phyloP scores from a whole-genome alignment of 1,140 invertebrate genomes.

The Neoseiulus cucumeris region DNA sequence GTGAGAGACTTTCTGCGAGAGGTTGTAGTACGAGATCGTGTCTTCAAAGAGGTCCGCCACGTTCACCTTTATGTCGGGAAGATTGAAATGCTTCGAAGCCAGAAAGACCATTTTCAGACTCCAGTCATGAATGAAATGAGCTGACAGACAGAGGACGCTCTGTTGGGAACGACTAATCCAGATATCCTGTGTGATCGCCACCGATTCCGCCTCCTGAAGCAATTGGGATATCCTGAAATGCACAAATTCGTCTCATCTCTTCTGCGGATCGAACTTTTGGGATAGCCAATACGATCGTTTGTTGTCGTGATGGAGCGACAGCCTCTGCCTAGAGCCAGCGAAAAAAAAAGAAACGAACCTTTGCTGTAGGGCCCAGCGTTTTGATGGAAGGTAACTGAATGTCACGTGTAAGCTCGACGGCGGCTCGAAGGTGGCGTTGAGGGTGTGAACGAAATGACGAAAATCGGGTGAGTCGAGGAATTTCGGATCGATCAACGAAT shows the following conservation, averaged over 20 bases:
- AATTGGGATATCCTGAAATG: slow-evolving; percentile 2
- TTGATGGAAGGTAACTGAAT: not conserved
- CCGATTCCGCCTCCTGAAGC: not conserved
- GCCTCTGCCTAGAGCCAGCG: too few relatives aligned
- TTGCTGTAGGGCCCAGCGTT: not conserved
- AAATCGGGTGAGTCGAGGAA: not conserved
- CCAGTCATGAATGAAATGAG: slow-evolving; percentile 2
- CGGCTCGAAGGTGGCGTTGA: not conserved
- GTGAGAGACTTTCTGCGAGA: slow-evolving; percentile 1
- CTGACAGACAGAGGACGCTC: not conserved
- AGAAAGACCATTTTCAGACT: slow-evolving; percentile 4
- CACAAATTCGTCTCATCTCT: not conserved
- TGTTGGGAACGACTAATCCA: not conserved
- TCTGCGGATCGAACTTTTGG: too few relatives aligned
- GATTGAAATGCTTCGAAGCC: slow-evolving; percentile 2
- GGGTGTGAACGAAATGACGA: not conserved
- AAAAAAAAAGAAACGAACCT: not conserved
- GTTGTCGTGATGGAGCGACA: too few relatives aligned
- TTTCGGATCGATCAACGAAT: slow-evolving; percentile 3
- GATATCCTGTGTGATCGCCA: not conserved
- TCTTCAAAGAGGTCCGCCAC: not conserved
- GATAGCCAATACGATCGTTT: too few relatives aligned
- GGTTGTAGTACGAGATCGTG: not conserved
- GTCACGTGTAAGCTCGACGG: not conserved
- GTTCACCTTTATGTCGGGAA: not conserved